Evolutionary conservation across 2,888 invertebrate species (phyloP), one percentile per base, ranked within the genome.

Genomic region (Apodemia hepburni): DNA sequence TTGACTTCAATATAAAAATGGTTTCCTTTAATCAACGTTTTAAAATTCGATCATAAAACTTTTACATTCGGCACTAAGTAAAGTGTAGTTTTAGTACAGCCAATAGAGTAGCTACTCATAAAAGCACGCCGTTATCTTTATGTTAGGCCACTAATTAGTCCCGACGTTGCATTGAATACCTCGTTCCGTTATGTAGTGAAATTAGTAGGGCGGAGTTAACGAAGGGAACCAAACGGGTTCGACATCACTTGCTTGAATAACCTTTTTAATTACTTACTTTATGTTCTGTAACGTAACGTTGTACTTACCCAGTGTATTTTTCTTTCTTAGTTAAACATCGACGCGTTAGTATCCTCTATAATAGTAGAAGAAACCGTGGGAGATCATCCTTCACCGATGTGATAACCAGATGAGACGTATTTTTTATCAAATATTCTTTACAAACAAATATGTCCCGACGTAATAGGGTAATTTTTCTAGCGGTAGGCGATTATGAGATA

Each of bases 151-250:
- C 69, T 69, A 69, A 66, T 68, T 66, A 68, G 66, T 65, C 66
- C 61, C 66, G 57, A 64, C 61, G 68, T 65, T 65, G 71, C 66
- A 68, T 66, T 69, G 63, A 63, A 64, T 68, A 61, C 62, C 58
- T 42, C 62, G 58, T 65, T 67, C 69, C 67, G 69, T 71, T 69
- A 70, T 47, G 60, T 62, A 62, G 64, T 61, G 62, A 63, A 62
- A 66, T 65, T 60, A 64, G 61, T 65, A 69, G 66, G 68, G 62
- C 61, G 57, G 54, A 29, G 54, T 22, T 65, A 65, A 67, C 67
- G 66, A 65, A 59, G 66, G 58, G 54, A 35, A 47, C 54, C 60
- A 64, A 67, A 68, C 57, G 64, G 67, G 65, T 65, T 65, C 57
- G 61, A 59, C 61, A 47, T 61, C 65, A 64, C 61, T 64, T 62